Evolutionary conservation across 2,113 vertebrate genomes (phyloP).

Genomic region (Orycteropus afer): DNA sequence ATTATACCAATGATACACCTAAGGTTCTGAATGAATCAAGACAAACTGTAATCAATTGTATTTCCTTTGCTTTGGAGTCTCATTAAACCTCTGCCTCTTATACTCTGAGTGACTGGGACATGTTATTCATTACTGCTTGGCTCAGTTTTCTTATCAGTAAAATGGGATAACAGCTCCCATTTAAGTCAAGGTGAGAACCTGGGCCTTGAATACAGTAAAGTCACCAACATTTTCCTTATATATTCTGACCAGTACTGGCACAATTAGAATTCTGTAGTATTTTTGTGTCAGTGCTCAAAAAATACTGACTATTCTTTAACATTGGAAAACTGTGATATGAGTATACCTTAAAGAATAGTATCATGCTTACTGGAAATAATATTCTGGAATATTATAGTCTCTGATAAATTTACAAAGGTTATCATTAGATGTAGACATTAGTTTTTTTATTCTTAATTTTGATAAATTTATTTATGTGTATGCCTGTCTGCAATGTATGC

Average conservation of each 20-base stretch:
- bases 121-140: neutral
- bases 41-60: neutral
- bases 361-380: neutral
- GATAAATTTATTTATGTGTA: neutral
- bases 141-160: neutral
- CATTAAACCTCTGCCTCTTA: neutral
- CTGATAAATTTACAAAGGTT: neutral
- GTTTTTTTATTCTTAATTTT: neutral
- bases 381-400: neutral
- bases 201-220: neutral
- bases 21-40: neutral
- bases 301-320: neutral
- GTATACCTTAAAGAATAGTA: neutral
- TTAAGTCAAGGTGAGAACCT: neutral
- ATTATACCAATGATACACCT: neutral
- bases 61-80: neutral
- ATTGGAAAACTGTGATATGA: neutral
- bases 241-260: neutral
- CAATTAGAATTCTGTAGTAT: neutral
- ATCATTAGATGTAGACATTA: neutral
- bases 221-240: neutral
- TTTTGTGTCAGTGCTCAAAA: neutral
- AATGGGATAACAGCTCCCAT: neutral
- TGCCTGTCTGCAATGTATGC: neutral
- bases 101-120: neutral